phyloP scores from a whole-genome alignment of 2,797 vertebrate genomes.

The Chrosomus eos region DNA sequence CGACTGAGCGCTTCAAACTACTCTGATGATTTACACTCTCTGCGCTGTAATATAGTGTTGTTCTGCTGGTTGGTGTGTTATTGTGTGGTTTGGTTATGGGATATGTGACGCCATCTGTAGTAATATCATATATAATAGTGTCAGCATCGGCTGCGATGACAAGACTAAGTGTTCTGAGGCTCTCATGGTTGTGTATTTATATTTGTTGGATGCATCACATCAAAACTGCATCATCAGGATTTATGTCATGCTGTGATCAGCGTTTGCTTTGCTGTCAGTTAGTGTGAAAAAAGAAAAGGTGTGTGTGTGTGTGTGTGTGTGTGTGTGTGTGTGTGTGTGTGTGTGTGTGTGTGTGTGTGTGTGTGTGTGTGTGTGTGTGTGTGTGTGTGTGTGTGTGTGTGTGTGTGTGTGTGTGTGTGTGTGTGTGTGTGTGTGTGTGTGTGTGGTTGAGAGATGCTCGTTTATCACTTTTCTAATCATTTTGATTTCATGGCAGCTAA shows the following conservation, averaged over 20 bases:
- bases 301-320: slow-evolving; percentile 37
- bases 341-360: slow-evolving; percentile 37
- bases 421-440: slow-evolving; percentile 31
- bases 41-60: slow-evolving; percentile 5
- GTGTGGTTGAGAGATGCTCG: neutral
- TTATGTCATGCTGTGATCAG: slow-evolving; percentile 30
- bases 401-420: slow-evolving; percentile 37
- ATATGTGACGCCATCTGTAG: slow-evolving; percentile 36
- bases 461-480: neutral
- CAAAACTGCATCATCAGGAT: slow-evolving; percentile 39
- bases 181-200: slow-evolving; percentile 20
- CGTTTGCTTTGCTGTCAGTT: slow-evolving; percentile 29
- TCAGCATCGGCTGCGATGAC: slow-evolving; percentile 2
- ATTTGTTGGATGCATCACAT: slow-evolving; percentile 37
- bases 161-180: slow-evolving; percentile 28
- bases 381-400: slow-evolving; percentile 37
- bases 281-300: slow-evolving; percentile 17
- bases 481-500: neutral
- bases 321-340: slow-evolving; percentile 37
- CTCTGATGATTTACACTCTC: slow-evolving; percentile 44
- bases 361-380: slow-evolving; percentile 37
- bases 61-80: slow-evolving; percentile 17
- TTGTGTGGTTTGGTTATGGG: slow-evolving; percentile 37
- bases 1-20: slow-evolving; percentile 29
- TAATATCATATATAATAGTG: slow-evolving; percentile 17